phyloP scores from a whole-genome alignment of 2,113 vertebrate species.

The Leucosticte australis region DNA sequence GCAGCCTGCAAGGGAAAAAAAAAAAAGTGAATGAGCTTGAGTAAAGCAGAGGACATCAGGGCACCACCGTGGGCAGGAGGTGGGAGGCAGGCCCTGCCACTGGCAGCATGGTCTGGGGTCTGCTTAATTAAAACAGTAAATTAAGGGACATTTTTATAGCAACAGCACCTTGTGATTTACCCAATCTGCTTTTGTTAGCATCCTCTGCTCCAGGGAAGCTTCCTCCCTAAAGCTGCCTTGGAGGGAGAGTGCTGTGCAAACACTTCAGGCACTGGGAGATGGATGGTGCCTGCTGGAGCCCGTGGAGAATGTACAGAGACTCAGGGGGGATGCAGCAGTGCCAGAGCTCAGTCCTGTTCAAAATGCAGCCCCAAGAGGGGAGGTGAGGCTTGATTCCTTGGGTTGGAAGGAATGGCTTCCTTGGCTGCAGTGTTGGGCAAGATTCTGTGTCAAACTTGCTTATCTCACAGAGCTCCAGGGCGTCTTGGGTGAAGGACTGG shows the following conservation, averaged over 20 bases:
- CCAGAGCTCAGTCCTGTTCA: neutral
- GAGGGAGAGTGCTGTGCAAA: neutral
- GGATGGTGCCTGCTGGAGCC: neutral
- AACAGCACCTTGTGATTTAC: neutral
- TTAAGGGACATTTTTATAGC: neutral
- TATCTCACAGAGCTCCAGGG: accelerated
- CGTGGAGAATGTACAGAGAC: neutral
- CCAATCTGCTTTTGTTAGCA: neutral
- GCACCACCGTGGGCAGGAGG: accelerated
- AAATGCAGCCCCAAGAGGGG: neutral
- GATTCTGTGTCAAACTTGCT: neutral
- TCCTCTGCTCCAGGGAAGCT: neutral
- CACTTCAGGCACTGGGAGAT: accelerated
- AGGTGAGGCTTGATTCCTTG: neutral
- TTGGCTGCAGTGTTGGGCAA: neutral
- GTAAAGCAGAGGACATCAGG: neutral
- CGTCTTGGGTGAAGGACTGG: neutral
- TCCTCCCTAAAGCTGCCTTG: neutral
- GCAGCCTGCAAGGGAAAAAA: neutral
- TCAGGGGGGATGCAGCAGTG: neutral
- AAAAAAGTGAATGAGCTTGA: neutral
- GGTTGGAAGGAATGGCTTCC: neutral
- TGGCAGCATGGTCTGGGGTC: neutral
- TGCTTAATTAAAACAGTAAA: neutral
- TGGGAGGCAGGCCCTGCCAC: neutral